Percentiles rank a stretch among this genome's conserved stretches.
phyloP scores from a whole-genome alignment of 1,140 invertebrate genomes.

The Archivesica marissinica region DNA sequence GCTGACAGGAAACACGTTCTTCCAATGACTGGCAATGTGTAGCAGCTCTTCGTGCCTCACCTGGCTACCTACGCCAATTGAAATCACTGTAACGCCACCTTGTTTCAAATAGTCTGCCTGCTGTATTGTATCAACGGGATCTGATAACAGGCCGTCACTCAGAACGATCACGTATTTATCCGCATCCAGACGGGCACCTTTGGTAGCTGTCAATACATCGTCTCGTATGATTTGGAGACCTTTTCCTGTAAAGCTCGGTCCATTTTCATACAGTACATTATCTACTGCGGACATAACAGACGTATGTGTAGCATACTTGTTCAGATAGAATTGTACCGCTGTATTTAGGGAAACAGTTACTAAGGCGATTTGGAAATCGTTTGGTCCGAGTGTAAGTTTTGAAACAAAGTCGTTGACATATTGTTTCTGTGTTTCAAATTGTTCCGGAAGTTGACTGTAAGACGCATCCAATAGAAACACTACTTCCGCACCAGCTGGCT shows the following conservation, averaged over 20 bases:
- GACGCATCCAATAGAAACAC: constrained; percentile 1
- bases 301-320: background rate
- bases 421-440: background rate
- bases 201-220: background rate
- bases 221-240: background rate
- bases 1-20: background rate
- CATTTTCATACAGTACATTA: background rate
- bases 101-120: constrained; percentile 9
- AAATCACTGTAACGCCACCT: background rate
- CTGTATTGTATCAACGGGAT: background rate
- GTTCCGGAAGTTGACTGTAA: background rate
- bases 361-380: constrained; percentile 11
- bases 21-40: constrained; percentile 1
- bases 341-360: background rate
- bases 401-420: background rate
- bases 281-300: background rate
- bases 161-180: constrained; percentile 8
- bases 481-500: background rate
- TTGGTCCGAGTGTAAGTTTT: constrained; percentile 10
- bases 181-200: background rate
- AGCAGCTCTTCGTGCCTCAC: background rate
- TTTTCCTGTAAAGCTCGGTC: constrained; percentile 9
- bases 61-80: background rate
- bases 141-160: background rate
- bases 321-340: background rate